Base-by-base conservation (phyloP, 2,888 invertebrate species). In the Chaitophorus viminalis region DNA sequence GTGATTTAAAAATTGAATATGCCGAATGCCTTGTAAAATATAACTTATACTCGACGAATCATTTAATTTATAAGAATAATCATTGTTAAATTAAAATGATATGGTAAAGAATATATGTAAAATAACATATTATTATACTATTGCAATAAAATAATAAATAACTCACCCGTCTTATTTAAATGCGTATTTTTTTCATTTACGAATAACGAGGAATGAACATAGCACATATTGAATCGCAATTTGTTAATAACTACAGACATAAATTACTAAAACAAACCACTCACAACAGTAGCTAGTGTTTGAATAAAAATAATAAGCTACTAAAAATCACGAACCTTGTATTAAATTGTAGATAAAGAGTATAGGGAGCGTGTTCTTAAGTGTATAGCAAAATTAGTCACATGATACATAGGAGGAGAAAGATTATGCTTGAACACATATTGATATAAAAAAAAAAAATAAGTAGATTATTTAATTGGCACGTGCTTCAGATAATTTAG, bases 21-120 rank as follows among this genome's bases (percentile, higher is more conserved):
- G 84, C 84, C 84, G 84, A 85, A 85, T 85, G 76, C 84, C n/a
- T 85, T 46, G 31, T 85, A 77, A 85, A 85, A 85, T 84, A 77
- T 77, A 74, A 75, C 65, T 85, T 46, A 77, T 85, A 85, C 76
- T 85, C 84, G 84, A 85, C 84, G 65, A 85, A 77, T n/a, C 60
- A 31, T 76, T 76, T 84, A 60, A 25, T 74, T 18, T 36, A 9
- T 76, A 76, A 76, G 31, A 76, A 68, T 46, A 60, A n/a, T 77
- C 14, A 4, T 83, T 36, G 60, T 54, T 52, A 60, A 39, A 46
- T 65, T 31, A 4, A 84, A 33, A 54, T 54, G 0, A 18, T 54
- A n/a, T 5, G 4, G 21, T 54, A 21, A 54, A 54, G 21, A 54
- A 54, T 5, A 54, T 54, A 5, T 21, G 3, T 54, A 54, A 21